phyloP scores from a whole-genome alignment of 2,888 invertebrate species.

The Heliothis peltigera region DNA sequence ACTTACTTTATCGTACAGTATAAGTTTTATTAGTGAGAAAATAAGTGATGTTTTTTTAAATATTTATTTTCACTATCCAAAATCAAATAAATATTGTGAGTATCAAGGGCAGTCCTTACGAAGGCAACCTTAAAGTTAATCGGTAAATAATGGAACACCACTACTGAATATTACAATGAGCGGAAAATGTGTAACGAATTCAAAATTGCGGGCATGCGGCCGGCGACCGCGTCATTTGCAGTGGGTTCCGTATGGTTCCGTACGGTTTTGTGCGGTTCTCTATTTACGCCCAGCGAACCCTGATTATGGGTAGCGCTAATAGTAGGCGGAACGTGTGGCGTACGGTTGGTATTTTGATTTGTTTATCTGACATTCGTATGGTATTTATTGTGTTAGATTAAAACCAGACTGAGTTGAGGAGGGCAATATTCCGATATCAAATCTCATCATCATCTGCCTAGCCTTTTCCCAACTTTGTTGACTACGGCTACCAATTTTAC shows the following conservation, averaged over 20 bases:
- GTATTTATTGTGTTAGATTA: constrained; percentile 22
- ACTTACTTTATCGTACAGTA: too few species aligned
- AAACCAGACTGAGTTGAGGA: neutral
- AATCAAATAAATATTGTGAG: neutral
- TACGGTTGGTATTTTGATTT: constrained; percentile 52
- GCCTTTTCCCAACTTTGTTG: too few species aligned
- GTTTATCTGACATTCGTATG: constrained; percentile 38
- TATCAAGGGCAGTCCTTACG: neutral
- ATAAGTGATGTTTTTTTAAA: neutral
- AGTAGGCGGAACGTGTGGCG: constrained; percentile 37
- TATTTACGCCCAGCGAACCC: constrained; percentile 63
- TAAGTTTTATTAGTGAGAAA: too few species aligned
- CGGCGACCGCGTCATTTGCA: constrained; percentile 69
- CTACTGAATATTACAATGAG: constrained; percentile 53
- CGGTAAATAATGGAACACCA: constrained; percentile 41
- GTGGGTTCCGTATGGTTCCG: constrained; percentile 47
- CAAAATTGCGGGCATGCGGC: constrained; percentile 67
- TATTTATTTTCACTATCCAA: neutral
- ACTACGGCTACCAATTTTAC: too few species aligned
- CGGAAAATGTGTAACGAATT: constrained; percentile 65
- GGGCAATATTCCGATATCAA: too few species aligned
- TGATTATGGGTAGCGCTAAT: constrained; percentile 62
- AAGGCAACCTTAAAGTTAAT: constrained; percentile 33
- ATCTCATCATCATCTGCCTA: too few species aligned
- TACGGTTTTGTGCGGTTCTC: constrained; percentile 58